Percentiles rank a stretch among this genome's conserved stretches.
Conservation (phyloP, 2,888 invertebrate species). For the Drosophila cognata region DNA sequence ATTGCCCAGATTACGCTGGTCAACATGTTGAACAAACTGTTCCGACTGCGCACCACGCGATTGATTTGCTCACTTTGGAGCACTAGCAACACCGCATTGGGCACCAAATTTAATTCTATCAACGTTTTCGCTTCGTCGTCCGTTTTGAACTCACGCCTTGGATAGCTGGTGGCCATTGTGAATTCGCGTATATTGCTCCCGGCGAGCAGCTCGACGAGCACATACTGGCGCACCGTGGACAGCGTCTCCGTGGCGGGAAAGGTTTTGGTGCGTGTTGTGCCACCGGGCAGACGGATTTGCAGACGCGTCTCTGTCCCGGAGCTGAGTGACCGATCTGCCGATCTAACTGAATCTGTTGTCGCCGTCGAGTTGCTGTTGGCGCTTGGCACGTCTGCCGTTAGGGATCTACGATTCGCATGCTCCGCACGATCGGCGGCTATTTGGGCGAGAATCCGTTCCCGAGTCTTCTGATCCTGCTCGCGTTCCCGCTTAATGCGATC, state of each 20-base stretch:
- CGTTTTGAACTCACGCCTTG: conserved; percentile 92
- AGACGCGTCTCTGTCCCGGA: conserved; percentile 87
- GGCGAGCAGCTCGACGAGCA: conserved; percentile 85
- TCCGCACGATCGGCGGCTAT: conserved; percentile 94
- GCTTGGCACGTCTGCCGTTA: conserved; percentile 16
- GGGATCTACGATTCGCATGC: conserved; percentile 89
- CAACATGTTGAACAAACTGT: conserved; percentile 78
- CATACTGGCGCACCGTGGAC: conserved; percentile 94
- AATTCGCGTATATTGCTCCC: conserved; percentile 85
- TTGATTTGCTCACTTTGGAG: conserved; percentile 46
- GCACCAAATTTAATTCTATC: conserved; percentile 92
- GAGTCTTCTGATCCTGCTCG: conserved; percentile 93
- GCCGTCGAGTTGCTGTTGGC: conserved; percentile 65
- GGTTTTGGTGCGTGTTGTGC: conserved; percentile 89
- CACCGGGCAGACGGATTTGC: conserved; percentile 92
- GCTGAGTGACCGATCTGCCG: conserved; percentile 61
- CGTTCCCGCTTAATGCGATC: conserved; percentile 93
- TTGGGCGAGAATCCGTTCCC: conserved; percentile 93
- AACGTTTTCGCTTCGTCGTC: conserved; percentile 96
- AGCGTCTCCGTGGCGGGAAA: conserved; percentile 95
- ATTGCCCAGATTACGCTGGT: conserved; percentile 82
- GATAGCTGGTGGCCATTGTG: conserved; percentile 96
- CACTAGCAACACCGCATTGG: conserved; percentile 83
- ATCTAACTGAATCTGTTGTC: conserved; percentile 67
- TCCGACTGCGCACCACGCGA: conserved; percentile 61